Conservation (phyloP, 23 tunicate genomes). For the Halocynthia aurantium region DNA sequence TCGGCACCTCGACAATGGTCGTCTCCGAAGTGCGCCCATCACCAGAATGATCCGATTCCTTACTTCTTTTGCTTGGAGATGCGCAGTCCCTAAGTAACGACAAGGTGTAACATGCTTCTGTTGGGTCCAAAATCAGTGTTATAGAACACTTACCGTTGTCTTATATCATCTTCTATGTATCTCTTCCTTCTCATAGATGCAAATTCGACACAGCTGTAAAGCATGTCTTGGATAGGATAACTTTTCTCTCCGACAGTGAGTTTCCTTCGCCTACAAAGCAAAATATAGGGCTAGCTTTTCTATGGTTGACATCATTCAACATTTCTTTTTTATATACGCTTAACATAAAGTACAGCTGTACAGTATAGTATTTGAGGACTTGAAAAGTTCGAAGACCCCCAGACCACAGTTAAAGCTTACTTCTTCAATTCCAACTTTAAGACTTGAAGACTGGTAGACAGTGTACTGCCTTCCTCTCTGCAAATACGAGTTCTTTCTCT, state of each 20-base stretch:
- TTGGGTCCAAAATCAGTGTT: too few relatives aligned
- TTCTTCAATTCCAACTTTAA: slow-evolving; percentile 15
- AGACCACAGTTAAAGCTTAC: background rate
- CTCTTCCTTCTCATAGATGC: slow-evolving; percentile 9
- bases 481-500: slow-evolving; percentile 15
- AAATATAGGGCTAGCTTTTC: background rate
- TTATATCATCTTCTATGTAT: background rate
- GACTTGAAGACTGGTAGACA: background rate
- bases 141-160: too few relatives aligned
- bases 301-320: background rate
- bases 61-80: slow-evolving; percentile 37
- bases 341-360: too few relatives aligned
- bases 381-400: too few relatives aligned
- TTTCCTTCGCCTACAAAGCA: background rate
- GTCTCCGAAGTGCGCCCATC: too few relatives aligned
- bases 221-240: slow-evolving; percentile 9
- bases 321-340: background rate
- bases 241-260: slow-evolving; percentile 1
- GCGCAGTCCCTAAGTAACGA: slow-evolving; percentile 18
- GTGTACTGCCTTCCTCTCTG: slow-evolving; percentile 19
- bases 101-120: too few relatives aligned
- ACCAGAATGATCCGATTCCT: background rate
- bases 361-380: too few relatives aligned
- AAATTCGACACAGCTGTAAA: slow-evolving; percentile 30
- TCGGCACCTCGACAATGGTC: too few relatives aligned